Evolutionary conservation across 2,113 vertebrate species (phyloP).

Genomic region (Engystomops pustulosus): DNA sequence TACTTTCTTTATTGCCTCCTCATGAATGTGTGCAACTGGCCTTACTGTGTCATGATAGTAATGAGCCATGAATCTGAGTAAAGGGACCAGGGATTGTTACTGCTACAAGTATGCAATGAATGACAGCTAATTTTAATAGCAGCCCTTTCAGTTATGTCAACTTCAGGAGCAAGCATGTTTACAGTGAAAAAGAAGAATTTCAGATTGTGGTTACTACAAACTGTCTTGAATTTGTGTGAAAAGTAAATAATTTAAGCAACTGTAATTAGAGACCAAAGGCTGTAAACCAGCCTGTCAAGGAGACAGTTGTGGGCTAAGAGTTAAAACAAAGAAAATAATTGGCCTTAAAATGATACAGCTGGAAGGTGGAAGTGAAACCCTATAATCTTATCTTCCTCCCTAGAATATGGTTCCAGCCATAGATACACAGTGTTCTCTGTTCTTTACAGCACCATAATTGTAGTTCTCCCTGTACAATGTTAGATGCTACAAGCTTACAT

Average conservation of each 20-base stretch:
- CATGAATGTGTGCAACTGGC: too few species aligned
- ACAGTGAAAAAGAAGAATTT: background rate
- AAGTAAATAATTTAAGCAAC: conserved; percentile 18
- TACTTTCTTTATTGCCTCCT: too few species aligned
- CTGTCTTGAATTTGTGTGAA: conserved; percentile 11
- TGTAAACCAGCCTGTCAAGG: conserved; percentile 35
- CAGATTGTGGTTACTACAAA: background rate
- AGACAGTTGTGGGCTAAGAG: conserved; percentile 11
- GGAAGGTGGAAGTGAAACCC: conserved; percentile 38
- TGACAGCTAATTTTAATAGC: too few species aligned
- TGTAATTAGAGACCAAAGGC: conserved; percentile 49
- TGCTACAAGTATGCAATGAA: too few species aligned
- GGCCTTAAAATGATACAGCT: conserved; percentile 48
- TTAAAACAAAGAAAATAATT: conserved; percentile 54
- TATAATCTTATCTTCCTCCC: conserved; percentile 46
- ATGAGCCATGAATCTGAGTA: too few species aligned
- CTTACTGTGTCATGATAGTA: too few species aligned
- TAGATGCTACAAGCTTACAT: background rate
- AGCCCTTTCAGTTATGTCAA: too few species aligned
- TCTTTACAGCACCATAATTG: conserved; percentile 24
- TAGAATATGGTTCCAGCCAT: background rate
- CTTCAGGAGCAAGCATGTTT: background rate
- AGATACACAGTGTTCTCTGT: conserved; percentile 42
- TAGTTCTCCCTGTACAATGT: background rate
- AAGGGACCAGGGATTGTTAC: too few species aligned